Conservation (phyloP, 2,888 invertebrate species). For the Eupithecia pulchellata region DNA sequence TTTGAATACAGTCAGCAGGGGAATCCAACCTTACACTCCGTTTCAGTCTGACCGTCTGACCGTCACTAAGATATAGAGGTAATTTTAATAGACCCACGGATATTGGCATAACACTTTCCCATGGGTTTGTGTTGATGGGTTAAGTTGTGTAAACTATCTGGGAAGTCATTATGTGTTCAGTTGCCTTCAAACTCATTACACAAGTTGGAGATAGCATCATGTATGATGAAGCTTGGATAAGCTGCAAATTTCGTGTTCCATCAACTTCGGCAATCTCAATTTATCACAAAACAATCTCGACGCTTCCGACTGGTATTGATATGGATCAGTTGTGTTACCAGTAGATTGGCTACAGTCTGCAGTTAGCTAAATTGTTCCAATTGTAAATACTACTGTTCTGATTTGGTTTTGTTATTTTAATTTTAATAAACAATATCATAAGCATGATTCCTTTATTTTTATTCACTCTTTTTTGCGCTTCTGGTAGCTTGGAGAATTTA, state of each 20-base stretch:
- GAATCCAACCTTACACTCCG: not conserved
- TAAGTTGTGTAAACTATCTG: conserved; percentile 12
- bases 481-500: no score
- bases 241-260: conserved; percentile 9
- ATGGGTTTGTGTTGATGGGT: conserved; percentile 19
- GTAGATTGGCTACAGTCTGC: no score
- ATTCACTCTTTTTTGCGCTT: no score
- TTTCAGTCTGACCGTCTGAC: not conserved
- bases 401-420: no score
- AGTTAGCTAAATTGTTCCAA: no score
- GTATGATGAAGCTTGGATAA: conserved; percentile 6
- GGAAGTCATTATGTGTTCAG: not conserved
- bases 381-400: no score
- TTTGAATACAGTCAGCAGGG: no score
- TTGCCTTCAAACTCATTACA: conserved; percentile 12
- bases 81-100: conserved; percentile 24
- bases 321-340: no score
- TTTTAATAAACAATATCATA: no score
- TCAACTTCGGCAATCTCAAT: conserved; percentile 12
- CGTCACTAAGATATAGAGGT: not conserved
- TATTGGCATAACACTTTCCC: conserved; percentile 22
- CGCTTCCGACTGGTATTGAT: no score
- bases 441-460: no score
- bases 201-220: conserved; percentile 5
- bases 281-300: conserved; percentile 8